Percentiles rank a stretch among this genome's conserved stretches.
phyloP scores from a whole-genome alignment of 2,888 invertebrate genomes.

The Melanargia galathea region DNA sequence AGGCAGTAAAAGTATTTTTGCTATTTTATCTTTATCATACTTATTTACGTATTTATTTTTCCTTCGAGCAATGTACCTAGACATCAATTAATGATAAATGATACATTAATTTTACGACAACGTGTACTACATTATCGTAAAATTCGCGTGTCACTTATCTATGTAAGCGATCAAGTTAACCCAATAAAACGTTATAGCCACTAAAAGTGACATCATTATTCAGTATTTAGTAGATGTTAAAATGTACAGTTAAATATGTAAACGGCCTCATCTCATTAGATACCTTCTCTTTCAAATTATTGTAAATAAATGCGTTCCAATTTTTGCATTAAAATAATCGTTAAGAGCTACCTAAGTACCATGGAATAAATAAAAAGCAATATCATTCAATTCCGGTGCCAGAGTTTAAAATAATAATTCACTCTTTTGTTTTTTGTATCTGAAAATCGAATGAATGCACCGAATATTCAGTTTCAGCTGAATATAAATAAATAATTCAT shows the following conservation, averaged over 20 bases:
- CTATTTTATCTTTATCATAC: too few relatives aligned
- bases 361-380: background rate
- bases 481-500: constrained; percentile 27
- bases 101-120: too few relatives aligned
- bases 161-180: background rate
- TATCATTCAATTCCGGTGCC: background rate
- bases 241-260: constrained; percentile 7
- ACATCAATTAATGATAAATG: too few relatives aligned
- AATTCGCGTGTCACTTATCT: background rate
- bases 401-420: constrained; percentile 18
- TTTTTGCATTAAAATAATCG: background rate
- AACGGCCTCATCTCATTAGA: background rate
- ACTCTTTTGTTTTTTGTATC: constrained; percentile 11
- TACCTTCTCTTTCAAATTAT: background rate
- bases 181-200: constrained; percentile 1
- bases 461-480: constrained; percentile 16
- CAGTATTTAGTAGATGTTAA: background rate
- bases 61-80: too few relatives aligned
- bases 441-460: constrained; percentile 19
- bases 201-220: constrained; percentile 3
- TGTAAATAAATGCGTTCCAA: background rate
- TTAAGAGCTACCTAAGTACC: background rate
- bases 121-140: background rate
- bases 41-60: too few relatives aligned
- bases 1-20: too few relatives aligned